Base-by-base conservation (phyloP, 2,888 invertebrate genomes). In the Sepioteuthis lessoniana region DNA sequence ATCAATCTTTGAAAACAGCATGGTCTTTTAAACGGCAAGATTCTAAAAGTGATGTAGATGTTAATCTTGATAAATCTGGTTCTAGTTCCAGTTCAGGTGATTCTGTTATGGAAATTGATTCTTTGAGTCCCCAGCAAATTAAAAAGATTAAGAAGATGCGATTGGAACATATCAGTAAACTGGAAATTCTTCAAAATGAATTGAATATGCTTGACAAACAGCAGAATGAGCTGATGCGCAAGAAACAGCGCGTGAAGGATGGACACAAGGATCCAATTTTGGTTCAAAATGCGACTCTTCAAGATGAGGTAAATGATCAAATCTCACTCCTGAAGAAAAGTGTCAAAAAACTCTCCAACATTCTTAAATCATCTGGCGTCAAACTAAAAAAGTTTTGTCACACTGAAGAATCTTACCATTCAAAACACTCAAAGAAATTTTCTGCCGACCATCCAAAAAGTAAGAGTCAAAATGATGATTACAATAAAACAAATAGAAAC, bases 181-280 rank as follows among this genome's bases (percentile, higher is more conserved):
- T 96, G 13, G 95, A 94, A 50, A 94, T 95, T 38, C 94, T 96
- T 90, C 95, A 96, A 94, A 95, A 94, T 25, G 97, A 97, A 94
- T 94, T 97, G 38, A 95, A 94, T 21, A 95, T 95, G 55, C 95
- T 97, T 55, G 95, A 95, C 90, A 96, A 95, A 93, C 96, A 96
- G 94, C 96, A 97, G 94, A 96, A 96, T 94, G 97, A 97, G 94
- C 94, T 97, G 94, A 96, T 96, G 95, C 95, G 96, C 90, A 96
- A 96, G 93, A 95, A 95, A 91, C 95, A 95, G 90, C 95, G 95
- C 2, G 95, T 96, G 93, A 96, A 95, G 94, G 96, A 96, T 95
- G 96, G 96, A 13, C 96, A 96, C 95, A 96, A 96, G 94, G 97
- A 97, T 94, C 97, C 96, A 3, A 95, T 97, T 35, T 94, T 97